Evolutionary conservation across 2,797 vertebrate species (phyloP).

Genomic region (Lithobates sylvaticus): DNA sequence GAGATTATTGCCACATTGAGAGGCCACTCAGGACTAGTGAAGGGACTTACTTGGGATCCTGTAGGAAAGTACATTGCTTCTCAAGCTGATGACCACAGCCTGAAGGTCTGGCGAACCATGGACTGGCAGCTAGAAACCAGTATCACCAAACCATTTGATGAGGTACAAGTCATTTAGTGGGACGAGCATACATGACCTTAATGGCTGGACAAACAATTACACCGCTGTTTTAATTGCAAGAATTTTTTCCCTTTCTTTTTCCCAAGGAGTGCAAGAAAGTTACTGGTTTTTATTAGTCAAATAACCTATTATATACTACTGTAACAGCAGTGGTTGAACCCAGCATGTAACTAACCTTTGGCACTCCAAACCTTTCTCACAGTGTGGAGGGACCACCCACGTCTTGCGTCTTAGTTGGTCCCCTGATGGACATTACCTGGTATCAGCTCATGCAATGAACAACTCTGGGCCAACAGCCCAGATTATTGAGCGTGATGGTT

Average conservation of each 20-base stretch:
- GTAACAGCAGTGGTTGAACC: background rate
- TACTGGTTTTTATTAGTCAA: background rate
- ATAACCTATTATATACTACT: background rate
- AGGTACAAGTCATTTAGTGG: slow-evolving; percentile 76
- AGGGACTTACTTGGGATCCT: slow-evolving; percentile 97
- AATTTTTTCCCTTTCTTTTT: background rate
- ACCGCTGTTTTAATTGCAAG: background rate
- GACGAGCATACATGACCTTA: background rate
- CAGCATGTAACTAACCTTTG: background rate
- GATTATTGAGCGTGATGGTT: slow-evolving; percentile 96
- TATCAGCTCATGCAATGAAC: slow-evolving; percentile 99
- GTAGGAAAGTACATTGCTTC: slow-evolving; percentile 98
- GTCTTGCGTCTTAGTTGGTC: slow-evolving; percentile 98
- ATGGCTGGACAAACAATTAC: background rate
- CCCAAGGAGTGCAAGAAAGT: background rate
- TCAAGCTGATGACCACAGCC: slow-evolving; percentile 95
- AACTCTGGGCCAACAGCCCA: slow-evolving; percentile 98
- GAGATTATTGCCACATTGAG: slow-evolving; percentile 93
- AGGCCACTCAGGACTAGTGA: slow-evolving; percentile 95
- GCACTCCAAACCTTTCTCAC: slow-evolving; percentile 23
- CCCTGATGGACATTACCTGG: slow-evolving; percentile 96
- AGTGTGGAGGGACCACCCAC: slow-evolving; percentile 98
- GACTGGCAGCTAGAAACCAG: slow-evolving; percentile 98
- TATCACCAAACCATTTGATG: slow-evolving; percentile 96
- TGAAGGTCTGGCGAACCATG: slow-evolving; percentile 97